Base-by-base conservation (phyloP, 2,888 invertebrate species). In the Bombyx huttoni region DNA sequence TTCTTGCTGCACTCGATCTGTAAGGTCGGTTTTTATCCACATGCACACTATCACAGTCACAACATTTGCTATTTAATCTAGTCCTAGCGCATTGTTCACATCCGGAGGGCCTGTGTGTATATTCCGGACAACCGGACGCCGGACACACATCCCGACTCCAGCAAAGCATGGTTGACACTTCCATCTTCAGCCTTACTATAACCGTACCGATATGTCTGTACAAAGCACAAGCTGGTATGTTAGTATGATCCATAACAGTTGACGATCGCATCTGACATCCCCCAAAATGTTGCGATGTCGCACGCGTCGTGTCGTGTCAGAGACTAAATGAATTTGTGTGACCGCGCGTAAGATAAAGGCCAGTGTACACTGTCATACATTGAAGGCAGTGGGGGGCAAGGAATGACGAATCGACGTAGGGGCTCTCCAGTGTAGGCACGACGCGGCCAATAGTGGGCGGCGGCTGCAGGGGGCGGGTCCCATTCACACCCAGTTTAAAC, bases 11-110 rank as follows among this genome's bases (percentile, higher is more conserved):
- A 60, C 79, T 81, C 51, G 78, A 71, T 75, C 74, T 80, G 63
- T 80, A 81, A 5, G 76, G 75, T 64, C 79, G 75, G 73, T 65
- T 70, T 73, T 73, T 78, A 62, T 74, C 75, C 77, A 78, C 72
- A 68, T 70, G 60, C 72, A 69, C 81, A 84, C 79, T 86, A 83
- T 83, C 87, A 88, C 87, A 83, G 73, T 82, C 87, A 88, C 86
- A 83, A 64, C 72, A 77, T 78, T 75, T 67, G 72, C 75, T 81
- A 79, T 69, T 73, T 65, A 75, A 71, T 77, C 81, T 85, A 75
- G 80, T 86, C 70, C 84, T 82, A 69, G 63, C 67, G 66, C 86
- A 87, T 70, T 71, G 72, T 75, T 81, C 82, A 85, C 86, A 87
- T 67, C 66, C 69, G 60, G 76, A 63, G 14, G 70, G 67, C 57